Base-by-base conservation (phyloP, 2,888 invertebrate species). In the Stegophylla sp. region DNA sequence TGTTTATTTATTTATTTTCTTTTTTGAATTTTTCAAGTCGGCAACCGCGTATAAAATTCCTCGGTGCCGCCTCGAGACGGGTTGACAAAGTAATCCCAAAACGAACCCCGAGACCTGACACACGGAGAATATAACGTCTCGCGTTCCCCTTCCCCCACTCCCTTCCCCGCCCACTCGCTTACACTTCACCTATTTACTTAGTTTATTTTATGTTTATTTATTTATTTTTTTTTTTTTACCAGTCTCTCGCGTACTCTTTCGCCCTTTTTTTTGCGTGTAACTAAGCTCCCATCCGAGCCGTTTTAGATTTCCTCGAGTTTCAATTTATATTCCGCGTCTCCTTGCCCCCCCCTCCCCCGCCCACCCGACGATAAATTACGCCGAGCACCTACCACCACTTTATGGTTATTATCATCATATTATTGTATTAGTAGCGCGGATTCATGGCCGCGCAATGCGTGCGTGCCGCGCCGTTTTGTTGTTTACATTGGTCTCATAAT, bases 1-100 rank as follows among this genome's bases (percentile, higher is more conserved):
- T 45, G 0, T 12, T 45, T 13, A 12, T n/a, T n/a, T n/a, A n/a
- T 53, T 53, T 56, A 12, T 56, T 56, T 12, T 56, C 12, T 56
- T 10, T 1, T 56, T 56, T 56, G 20, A 63, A 76, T 43, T 26
- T 56, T 66, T 20, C 66, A 20, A 20, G 45, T 34, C 56, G 23
- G 15, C 67, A 20, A 63, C 59, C n/a, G n/a, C n/a, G n/a, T n/a
- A 20, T n/a, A 45, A 59, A 77, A 77, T 77, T 77, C 56, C 56
- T 56, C 7, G 20, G 71, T 12, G 10, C 64, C 41, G n/a, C 43
- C 43, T 26, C 45, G 67, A 77, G 67, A 77, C 66, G 77, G 77
- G 77, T 77, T 67, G 77, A 77, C 77, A 77, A 77, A 77, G 77
- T 77, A 77, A 77, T 77, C 77, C 77, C 77, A 67, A 69, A 77